phyloP scores from a whole-genome alignment of 2,888 invertebrate genomes.

The Dolichopus griseipennis region DNA sequence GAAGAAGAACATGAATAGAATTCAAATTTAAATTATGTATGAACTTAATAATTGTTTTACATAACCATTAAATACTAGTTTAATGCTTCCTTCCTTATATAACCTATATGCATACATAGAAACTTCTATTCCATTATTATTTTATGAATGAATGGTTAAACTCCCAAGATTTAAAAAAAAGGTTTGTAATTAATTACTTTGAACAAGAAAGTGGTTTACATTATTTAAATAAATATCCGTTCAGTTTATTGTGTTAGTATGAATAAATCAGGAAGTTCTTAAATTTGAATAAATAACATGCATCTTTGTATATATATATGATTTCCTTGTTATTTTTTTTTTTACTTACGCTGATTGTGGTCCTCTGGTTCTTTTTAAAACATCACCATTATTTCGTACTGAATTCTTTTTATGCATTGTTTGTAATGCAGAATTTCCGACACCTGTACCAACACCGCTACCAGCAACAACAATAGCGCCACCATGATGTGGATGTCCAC shows the following conservation, averaged over 20 bases:
- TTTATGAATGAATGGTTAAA: too few species aligned
- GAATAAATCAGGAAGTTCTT: too few species aligned
- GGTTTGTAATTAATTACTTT: too few species aligned
- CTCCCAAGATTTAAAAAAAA: too few species aligned
- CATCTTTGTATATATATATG: too few species aligned
- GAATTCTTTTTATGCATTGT: slow-evolving; percentile 56
- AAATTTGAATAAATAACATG: too few species aligned
- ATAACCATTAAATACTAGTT: background rate
- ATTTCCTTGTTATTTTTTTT: too few species aligned
- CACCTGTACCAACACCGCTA: slow-evolving; percentile 37
- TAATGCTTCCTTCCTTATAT: background rate
- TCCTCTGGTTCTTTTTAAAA: slow-evolving; percentile 54
- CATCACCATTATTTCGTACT: slow-evolving; percentile 53
- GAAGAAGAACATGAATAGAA: background rate
- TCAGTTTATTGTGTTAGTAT: too few species aligned
- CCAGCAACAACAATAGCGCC: slow-evolving; percentile 42
- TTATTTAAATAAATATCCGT: too few species aligned
- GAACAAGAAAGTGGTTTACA: too few species aligned
- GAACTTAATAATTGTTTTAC: background rate
- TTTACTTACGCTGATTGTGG: slow-evolving; percentile 56
- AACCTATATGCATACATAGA: background rate
- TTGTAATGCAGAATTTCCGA: slow-evolving; percentile 35
- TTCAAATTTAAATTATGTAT: background rate
- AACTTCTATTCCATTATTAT: too few species aligned
- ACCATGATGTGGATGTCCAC: slow-evolving; percentile 33